A percentile compares a stretch with the other conserved stretches of the same genome.
phyloP scores from a whole-genome alignment of 2,797 vertebrate species.

The Schizopygopsis malacanthus region DNA sequence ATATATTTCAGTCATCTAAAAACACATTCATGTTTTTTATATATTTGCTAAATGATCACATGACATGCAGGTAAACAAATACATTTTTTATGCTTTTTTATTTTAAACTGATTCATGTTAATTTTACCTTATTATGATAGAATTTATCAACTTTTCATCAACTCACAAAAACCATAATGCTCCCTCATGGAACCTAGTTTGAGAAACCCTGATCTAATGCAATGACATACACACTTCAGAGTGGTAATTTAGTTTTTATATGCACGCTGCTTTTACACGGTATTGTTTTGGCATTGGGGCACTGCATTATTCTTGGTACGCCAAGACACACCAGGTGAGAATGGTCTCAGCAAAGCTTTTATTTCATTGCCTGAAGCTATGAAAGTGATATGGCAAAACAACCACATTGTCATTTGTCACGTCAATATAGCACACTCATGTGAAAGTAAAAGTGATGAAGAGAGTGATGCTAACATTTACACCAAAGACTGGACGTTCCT shows the following conservation, averaged over 20 bases:
- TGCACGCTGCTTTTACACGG: not conserved
- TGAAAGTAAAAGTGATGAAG: not conserved
- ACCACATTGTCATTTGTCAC: not conserved
- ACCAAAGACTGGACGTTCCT: not conserved
- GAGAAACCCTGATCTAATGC: not conserved
- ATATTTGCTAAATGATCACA: not conserved
- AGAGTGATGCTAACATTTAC: conserved; percentile 1
- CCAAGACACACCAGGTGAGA: not conserved
- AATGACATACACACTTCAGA: not conserved
- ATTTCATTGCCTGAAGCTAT: conserved; percentile 20
- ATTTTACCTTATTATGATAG: not conserved
- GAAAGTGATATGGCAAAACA: conserved; percentile 8
- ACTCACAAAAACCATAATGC: not conserved
- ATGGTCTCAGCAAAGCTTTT: not conserved
- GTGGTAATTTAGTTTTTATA: not conserved
- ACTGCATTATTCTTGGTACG: not conserved
- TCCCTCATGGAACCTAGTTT: not conserved
- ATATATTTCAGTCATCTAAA: not conserved
- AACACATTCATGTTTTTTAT: not conserved
- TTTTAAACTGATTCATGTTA: not conserved
- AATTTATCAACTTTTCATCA: not conserved
- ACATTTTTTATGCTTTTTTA: not conserved
- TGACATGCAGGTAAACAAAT: not conserved
- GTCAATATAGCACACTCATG: not conserved
- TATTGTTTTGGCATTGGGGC: not conserved